phyloP scores from a whole-genome alignment of 2,113 vertebrate species.

The Leuciscus idus region DNA sequence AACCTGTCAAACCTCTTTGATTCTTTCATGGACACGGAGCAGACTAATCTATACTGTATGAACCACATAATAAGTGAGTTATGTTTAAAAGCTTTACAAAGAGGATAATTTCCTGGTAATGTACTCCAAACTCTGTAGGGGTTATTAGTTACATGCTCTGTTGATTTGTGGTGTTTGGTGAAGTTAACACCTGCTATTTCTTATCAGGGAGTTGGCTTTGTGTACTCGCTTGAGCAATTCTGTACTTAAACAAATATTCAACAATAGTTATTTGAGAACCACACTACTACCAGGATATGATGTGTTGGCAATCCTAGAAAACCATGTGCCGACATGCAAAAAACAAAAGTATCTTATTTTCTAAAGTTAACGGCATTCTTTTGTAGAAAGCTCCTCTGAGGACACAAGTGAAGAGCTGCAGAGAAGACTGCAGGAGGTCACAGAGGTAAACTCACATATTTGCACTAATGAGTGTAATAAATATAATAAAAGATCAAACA shows the following conservation, averaged over 20 bases:
- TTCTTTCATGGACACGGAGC: not conserved
- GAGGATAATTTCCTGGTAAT: not conserved
- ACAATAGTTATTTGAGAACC: constrained; percentile 29
- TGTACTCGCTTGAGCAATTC: constrained; percentile 6
- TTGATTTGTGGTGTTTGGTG: constrained; percentile 51
- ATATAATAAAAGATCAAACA: not conserved
- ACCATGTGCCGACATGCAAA: not conserved
- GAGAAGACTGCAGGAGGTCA: constrained; percentile 75
- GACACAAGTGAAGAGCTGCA: constrained; percentile 77
- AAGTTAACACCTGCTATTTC: constrained; percentile 22
- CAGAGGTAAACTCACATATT: constrained; percentile 74
- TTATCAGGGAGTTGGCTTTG: constrained; percentile 39
- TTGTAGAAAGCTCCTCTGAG: constrained; percentile 73
- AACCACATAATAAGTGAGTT: not conserved
- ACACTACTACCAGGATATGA: constrained; percentile 29
- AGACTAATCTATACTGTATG: not conserved
- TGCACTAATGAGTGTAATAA: too few species aligned
- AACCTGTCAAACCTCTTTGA: not conserved
- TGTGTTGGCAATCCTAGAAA: not conserved
- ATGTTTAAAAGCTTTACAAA: not conserved
- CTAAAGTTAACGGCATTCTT: not conserved
- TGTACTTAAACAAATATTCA: constrained; percentile 34
- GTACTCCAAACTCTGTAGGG: not conserved
- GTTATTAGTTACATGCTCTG: constrained; percentile 16
- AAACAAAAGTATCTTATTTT: not conserved